These are phyloP conservation scores for Panagrolaimus sp. DNA, from an alignment of 1,140 invertebrate species.

Conservation along the genomic window DNA sequence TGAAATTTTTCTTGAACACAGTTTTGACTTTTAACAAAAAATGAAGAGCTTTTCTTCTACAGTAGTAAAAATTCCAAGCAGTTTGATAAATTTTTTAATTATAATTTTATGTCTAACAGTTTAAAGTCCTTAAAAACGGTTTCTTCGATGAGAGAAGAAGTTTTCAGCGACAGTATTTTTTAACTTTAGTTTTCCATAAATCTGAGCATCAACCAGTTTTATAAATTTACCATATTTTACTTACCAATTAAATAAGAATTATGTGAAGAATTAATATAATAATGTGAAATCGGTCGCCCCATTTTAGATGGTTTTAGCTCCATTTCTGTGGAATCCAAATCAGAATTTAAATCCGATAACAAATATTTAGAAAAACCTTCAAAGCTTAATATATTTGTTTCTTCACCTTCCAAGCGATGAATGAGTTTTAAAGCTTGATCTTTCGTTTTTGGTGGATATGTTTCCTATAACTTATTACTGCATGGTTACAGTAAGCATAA, in stretches of 20 bases:
- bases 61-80: no score
- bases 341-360: not conserved
- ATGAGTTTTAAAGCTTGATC: not conserved
- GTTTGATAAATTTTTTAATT: no score
- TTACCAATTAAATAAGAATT: conserved; percentile 84
- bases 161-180: no score
- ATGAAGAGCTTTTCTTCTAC: no score
- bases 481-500: not conserved
- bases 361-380: not conserved
- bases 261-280: conserved; percentile 88
- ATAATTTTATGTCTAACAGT: no score
- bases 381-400: not conserved
- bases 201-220: no score
- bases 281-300: conserved; percentile 80
- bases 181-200: no score
- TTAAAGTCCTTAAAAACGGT: no score
- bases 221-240: not conserved
- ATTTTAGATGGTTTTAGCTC: conserved; percentile 63
- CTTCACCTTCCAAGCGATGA: not conserved
- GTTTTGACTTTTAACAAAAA: no score
- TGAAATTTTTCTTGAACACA: no score
- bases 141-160: no score
- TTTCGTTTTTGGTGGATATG: not conserved
- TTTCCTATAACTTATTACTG: not conserved
- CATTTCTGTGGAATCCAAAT: not conserved